Conservation (phyloP, 1,140 invertebrate species). For the Drosophila malerkotliana region DNA sequence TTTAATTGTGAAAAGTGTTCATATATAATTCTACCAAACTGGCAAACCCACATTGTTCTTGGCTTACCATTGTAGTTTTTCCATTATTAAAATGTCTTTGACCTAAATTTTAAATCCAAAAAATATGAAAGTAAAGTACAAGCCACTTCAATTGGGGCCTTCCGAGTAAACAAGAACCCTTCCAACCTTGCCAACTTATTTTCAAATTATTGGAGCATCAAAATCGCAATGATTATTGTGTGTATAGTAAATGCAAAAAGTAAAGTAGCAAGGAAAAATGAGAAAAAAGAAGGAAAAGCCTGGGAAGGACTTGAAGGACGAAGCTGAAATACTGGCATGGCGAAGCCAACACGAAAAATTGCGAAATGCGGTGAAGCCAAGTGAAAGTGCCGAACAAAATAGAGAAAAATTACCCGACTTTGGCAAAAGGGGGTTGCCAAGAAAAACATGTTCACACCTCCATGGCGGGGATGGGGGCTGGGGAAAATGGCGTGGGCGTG, state of each 20-base stretch:
- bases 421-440: constrained; percentile 18
- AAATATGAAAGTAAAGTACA: neutral
- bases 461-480: neutral
- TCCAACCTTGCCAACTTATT: constrained; percentile 58
- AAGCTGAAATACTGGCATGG: constrained; percentile 10
- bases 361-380: constrained; percentile 54
- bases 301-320: constrained; percentile 16
- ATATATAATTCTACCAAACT: neutral
- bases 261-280: neutral
- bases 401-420: constrained; percentile 71
- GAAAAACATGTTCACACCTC: constrained; percentile 75
- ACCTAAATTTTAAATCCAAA: constrained; percentile 28
- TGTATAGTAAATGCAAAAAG: constrained; percentile 40
- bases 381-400: constrained; percentile 74
- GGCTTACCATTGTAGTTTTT: neutral
- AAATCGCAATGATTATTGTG: constrained; percentile 82
- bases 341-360: constrained; percentile 26
- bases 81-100: constrained; percentile 33
- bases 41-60: neutral
- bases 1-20: too few relatives aligned
- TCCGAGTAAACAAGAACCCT: constrained; percentile 59
- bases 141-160: constrained; percentile 25
- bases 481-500: constrained; percentile 8
- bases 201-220: constrained; percentile 82
- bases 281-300: neutral